Percentiles rank a stretch among this genome's conserved stretches.
phyloP scores from a whole-genome alignment of 2,888 invertebrate species.

The Ganaspis brasiliensis region DNA sequence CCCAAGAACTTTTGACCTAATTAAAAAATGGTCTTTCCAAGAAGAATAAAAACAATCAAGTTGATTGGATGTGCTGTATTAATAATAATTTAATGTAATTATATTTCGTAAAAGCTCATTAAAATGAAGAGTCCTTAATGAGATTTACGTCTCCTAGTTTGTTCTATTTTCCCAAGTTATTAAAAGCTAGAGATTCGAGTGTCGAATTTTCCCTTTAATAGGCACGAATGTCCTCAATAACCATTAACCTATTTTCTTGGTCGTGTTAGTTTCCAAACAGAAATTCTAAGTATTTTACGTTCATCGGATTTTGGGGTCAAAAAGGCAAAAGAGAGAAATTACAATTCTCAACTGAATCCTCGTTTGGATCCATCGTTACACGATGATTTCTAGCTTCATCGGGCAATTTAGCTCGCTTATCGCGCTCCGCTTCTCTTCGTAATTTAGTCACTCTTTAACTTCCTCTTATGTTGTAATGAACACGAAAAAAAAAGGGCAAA shows the following conservation, averaged over 20 bases:
- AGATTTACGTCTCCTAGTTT: not conserved
- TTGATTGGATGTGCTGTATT: no score
- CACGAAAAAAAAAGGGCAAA: conserved; percentile 3
- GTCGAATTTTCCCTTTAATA: not conserved
- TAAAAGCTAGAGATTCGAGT: not conserved
- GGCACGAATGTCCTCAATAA: conserved; percentile 22
- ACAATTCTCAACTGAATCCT: conserved; percentile 36
- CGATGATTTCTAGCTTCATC: conserved; percentile 35
- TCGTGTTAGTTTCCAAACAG: conserved; percentile 30
- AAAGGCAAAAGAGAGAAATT: conserved; percentile 39
- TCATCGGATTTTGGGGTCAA: conserved; percentile 27
- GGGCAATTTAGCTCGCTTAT: conserved; percentile 37
- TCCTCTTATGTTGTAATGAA: conserved; percentile 33
- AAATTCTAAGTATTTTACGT: conserved; percentile 36
- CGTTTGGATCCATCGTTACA: conserved; percentile 35
- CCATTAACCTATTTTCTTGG: conserved; percentile 40
- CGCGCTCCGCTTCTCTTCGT: conserved; percentile 37
- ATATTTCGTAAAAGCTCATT: no score
- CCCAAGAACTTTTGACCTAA: no score
- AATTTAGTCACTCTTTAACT: conserved; percentile 36
- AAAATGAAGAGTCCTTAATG: not conserved
- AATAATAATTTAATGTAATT: no score
- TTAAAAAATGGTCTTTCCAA: no score
- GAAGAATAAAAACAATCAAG: no score
- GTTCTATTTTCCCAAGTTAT: conserved; percentile 29